phyloP scores from a whole-genome alignment of 2,888 invertebrate genomes.

The Phymatocera aterrima region DNA sequence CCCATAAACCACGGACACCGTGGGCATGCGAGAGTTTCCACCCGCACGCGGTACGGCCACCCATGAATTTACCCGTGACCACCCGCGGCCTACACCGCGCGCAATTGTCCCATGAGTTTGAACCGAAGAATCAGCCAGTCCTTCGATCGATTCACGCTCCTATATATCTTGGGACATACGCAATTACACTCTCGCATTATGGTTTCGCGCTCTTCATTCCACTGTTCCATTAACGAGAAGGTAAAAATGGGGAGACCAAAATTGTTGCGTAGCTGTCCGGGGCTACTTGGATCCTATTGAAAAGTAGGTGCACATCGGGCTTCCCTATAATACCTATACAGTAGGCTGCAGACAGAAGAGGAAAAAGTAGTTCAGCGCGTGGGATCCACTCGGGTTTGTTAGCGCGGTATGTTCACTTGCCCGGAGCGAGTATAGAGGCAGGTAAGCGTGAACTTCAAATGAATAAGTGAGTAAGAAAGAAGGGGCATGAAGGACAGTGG shows the following conservation, averaged over 20 bases:
- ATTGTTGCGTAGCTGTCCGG: too few relatives aligned
- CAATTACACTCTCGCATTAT: too few relatives aligned
- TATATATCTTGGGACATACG: too few relatives aligned
- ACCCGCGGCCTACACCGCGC: constrained; percentile 47
- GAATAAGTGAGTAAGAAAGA: background rate
- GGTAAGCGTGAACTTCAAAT: constrained; percentile 13
- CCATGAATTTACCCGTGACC: constrained; percentile 60
- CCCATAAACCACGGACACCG: constrained; percentile 70
- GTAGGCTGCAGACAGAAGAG: too few relatives aligned
- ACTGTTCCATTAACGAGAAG: too few relatives aligned
- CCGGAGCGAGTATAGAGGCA: background rate
- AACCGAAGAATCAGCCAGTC: background rate
- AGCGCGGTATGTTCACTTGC: background rate
- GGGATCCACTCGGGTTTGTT: background rate
- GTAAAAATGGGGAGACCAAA: too few relatives aligned
- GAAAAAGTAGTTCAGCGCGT: constrained; percentile 14
- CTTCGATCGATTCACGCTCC: too few relatives aligned
- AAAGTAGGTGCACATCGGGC: too few relatives aligned
- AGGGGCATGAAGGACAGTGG: too few relatives aligned
- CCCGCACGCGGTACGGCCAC: constrained; percentile 63
- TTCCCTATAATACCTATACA: too few relatives aligned
- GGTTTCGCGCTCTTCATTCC: too few relatives aligned
- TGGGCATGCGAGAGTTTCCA: constrained; percentile 63
- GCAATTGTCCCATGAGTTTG: constrained; percentile 38
- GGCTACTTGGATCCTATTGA: too few relatives aligned